Evolutionary conservation across 2,797 vertebrate genomes (phyloP).

Genomic region (Oryzias dopingdopingensis): DNA sequence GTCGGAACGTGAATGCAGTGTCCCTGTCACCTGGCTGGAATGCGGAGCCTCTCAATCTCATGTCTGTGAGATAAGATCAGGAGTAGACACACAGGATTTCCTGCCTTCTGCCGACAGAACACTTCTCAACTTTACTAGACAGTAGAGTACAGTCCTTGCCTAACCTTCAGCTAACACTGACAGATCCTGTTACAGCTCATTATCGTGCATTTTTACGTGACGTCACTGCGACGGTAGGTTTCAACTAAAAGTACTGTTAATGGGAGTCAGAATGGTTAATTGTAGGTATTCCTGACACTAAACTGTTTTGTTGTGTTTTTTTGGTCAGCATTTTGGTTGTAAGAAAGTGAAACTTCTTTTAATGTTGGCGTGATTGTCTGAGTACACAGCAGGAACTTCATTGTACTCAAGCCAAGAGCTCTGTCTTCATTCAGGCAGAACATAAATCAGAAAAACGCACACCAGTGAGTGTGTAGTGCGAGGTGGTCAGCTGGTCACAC

Average conservation of each 20-base stretch:
- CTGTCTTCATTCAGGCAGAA: constrained; percentile 31
- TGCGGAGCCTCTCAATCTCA: constrained; percentile 59
- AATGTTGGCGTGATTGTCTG: no score
- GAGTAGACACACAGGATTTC: constrained; percentile 67
- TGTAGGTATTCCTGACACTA: neutral
- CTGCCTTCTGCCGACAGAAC: constrained; percentile 41
- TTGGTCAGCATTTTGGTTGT: neutral
- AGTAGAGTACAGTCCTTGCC: constrained; percentile 15
- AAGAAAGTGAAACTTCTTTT: constrained; percentile 10
- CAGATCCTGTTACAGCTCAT: constrained; percentile 1
- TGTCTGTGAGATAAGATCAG: constrained; percentile 65
- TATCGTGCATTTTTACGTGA: neutral
- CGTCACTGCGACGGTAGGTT: neutral
- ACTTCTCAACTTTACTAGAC: constrained; percentile 20
- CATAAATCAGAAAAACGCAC: constrained; percentile 44
- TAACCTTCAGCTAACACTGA: constrained; percentile 3
- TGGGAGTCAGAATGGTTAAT: neutral
- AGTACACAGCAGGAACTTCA: constrained; percentile 25
- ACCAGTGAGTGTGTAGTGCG: constrained; percentile 37
- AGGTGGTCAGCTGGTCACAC: constrained; percentile 51
- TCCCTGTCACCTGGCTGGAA: constrained; percentile 76
- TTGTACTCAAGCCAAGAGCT: constrained; percentile 21
- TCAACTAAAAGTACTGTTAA: neutral
- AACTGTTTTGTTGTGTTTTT: neutral
- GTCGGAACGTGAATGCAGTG: constrained; percentile 62